Percentiles rank a stretch among this genome's conserved stretches.
Evolutionary conservation across 2,113 vertebrate genomes (phyloP).

Genomic region (Scartelaos histophorus): DNA sequence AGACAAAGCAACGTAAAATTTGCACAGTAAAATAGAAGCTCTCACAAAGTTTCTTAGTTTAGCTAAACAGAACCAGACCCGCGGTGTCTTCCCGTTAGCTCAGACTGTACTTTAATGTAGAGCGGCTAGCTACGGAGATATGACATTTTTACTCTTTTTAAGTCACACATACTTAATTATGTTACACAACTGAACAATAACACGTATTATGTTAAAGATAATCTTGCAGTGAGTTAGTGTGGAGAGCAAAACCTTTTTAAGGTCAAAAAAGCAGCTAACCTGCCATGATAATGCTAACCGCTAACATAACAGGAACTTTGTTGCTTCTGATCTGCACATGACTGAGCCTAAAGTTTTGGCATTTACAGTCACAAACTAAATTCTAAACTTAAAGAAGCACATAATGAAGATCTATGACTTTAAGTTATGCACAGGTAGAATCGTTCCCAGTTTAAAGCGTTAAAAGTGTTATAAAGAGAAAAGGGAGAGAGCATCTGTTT

Average conservation of each 20-base stretch:
- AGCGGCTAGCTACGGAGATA: background rate
- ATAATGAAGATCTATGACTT: background rate
- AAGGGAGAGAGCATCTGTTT: slow-evolving; percentile 9
- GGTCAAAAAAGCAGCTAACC: background rate
- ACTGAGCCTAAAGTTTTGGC: slow-evolving; percentile 1
- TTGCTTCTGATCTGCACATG: slow-evolving; percentile 13
- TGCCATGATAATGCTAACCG: slow-evolving; percentile 47
- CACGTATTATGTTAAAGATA: too few relatives aligned
- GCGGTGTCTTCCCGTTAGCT: slow-evolving; percentile 20
- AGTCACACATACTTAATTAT: background rate
- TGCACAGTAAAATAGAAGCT: background rate
- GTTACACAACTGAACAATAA: accelerated
- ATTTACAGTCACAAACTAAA: background rate
- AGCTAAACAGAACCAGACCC: background rate
- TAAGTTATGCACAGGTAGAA: background rate
- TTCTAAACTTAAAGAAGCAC: background rate
- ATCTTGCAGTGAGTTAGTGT: too few relatives aligned
- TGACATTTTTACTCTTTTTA: background rate
- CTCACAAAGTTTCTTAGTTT: background rate
- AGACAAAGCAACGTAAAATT: background rate
- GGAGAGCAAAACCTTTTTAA: background rate
- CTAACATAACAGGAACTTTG: slow-evolving; percentile 50
- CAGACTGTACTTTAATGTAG: background rate
- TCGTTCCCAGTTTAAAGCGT: background rate
- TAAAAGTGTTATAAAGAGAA: background rate